phyloP scores from a whole-genome alignment of 2,113 vertebrate species.

The Catharus fuscescens region DNA sequence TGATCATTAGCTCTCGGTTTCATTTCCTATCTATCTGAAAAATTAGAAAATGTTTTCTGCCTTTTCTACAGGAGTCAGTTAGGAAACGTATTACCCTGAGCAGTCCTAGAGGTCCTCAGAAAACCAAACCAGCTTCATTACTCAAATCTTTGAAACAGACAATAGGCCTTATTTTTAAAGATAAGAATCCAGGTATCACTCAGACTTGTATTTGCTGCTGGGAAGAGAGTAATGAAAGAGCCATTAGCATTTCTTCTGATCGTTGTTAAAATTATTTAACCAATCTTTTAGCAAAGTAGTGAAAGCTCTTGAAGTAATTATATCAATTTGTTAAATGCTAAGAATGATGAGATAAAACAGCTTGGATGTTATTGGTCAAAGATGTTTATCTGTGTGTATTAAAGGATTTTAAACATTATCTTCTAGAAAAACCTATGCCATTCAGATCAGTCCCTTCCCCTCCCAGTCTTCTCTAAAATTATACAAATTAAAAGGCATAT shows the following conservation, averaged over 20 bases:
- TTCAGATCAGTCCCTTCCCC: not conserved
- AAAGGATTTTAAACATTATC: not conserved
- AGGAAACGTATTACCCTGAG: not conserved
- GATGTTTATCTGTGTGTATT: not conserved
- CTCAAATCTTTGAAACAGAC: too few species aligned
- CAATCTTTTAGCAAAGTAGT: conserved; percentile 40
- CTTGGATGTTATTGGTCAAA: not conserved
- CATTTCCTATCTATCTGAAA: not conserved
- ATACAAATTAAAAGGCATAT: not conserved
- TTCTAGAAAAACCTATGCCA: not conserved
- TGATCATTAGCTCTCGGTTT: not conserved
- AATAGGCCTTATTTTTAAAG: not conserved
- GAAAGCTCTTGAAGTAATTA: conserved; percentile 63
- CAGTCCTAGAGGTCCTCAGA: not conserved
- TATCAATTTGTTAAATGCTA: conserved; percentile 45
- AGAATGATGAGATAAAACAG: conserved; percentile 52
- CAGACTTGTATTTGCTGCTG: conserved; percentile 55
- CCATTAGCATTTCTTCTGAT: conserved; percentile 56
- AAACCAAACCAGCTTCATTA: not conserved
- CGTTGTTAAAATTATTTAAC: conserved; percentile 62
- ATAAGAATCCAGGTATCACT: conserved; percentile 26
- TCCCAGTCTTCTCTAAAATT: not conserved
- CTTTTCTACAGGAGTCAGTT: not conserved
- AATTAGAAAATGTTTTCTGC: not conserved
- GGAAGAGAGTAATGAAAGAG: conserved; percentile 40